phyloP scores from a whole-genome alignment of 2,888 invertebrate species.

The Drosophila mimica region DNA sequence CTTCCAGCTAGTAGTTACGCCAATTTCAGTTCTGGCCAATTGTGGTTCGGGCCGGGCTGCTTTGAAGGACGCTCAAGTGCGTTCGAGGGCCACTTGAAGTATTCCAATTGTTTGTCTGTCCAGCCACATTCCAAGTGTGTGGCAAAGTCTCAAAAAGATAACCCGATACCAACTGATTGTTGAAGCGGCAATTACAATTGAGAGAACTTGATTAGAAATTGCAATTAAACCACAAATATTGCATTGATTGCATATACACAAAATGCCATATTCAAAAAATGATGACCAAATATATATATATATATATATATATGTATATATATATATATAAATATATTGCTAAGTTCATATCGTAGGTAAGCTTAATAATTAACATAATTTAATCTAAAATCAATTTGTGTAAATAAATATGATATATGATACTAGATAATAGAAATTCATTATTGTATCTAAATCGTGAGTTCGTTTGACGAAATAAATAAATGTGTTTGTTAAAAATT shows the following conservation, averaged over 20 bases:
- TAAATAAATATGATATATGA: neutral
- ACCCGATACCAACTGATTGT: neutral
- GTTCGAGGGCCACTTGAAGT: conserved; percentile 9
- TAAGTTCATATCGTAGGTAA: neutral
- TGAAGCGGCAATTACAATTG: neutral
- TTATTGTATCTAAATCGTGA: neutral
- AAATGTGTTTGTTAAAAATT: neutral
- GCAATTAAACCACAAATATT: neutral
- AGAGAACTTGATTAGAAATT: neutral
- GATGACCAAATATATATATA: neutral
- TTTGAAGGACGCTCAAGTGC: conserved; percentile 32
- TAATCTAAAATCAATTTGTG: neutral
- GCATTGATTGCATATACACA: neutral
- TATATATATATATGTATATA: neutral
- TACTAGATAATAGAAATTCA: neutral
- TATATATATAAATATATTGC: neutral
- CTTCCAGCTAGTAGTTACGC: neutral
- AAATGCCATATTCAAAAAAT: no score
- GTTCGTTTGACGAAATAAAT: neutral
- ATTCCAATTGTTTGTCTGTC: neutral
- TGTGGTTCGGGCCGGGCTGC: neutral
- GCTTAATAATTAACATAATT: neutral
- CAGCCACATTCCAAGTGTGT: neutral
- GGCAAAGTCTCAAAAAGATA: neutral
- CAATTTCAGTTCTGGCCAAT: neutral